phyloP scores from a whole-genome alignment of 1,140 invertebrate species.

The Saxidomus purpurata region DNA sequence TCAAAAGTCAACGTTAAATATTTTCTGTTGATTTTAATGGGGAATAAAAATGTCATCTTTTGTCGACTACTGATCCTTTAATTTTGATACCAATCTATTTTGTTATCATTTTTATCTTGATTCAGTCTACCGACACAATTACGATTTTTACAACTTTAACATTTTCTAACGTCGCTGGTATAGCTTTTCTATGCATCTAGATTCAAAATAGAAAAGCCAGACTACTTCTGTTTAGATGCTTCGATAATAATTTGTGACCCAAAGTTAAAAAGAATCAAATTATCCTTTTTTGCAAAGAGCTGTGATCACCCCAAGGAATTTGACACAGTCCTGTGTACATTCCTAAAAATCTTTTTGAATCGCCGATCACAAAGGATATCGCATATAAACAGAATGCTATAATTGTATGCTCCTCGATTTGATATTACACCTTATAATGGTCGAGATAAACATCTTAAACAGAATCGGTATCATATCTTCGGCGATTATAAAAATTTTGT shows the following conservation, averaged over 20 bases:
- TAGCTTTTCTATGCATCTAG: too few relatives aligned
- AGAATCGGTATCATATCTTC: conserved; percentile 35
- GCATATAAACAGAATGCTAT: conserved; percentile 36
- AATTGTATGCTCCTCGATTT: conserved; percentile 3
- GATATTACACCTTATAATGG: conserved; percentile 51
- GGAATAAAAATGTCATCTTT: conserved; percentile 44
- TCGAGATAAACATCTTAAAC: conserved; percentile 11
- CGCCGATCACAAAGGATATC: background rate
- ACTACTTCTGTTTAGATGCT: conserved; percentile 34
- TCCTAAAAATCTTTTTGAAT: background rate
- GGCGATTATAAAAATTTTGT: conserved; percentile 43
- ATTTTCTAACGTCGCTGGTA: too few relatives aligned
- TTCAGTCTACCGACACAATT: background rate
- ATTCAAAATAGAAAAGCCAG: conserved; percentile 1
- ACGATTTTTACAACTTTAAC: too few relatives aligned
- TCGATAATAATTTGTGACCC: conserved; percentile 49
- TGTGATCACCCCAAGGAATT: conserved; percentile 41
- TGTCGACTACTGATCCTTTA: conserved; percentile 15
- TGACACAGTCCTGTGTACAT: conserved; percentile 27
- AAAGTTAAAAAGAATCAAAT: conserved; percentile 40
- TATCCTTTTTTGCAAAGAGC: conserved; percentile 12
- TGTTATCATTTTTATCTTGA: background rate
- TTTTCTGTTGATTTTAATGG: conserved; percentile 27
- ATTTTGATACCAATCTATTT: conserved; percentile 33
- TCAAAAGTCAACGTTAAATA: conserved; percentile 23